Base-by-base conservation (phyloP, 2,113 vertebrate species). In the Vidua macroura region DNA sequence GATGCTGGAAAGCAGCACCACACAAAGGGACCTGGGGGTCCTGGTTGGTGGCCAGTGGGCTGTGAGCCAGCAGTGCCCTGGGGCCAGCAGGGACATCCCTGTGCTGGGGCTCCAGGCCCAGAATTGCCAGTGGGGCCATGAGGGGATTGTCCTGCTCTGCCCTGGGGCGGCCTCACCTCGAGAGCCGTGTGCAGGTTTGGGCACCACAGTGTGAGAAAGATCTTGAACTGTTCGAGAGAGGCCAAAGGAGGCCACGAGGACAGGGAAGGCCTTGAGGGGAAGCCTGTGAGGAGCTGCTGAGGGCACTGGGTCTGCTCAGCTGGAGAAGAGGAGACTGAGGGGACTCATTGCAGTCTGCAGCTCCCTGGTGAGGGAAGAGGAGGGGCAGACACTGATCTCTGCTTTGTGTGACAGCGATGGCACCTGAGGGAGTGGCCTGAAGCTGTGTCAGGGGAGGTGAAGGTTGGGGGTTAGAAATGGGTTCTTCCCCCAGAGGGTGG, bases 221-320 rank as follows among this genome's bases (percentile, higher is more conserved):
- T 0, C 3, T 19, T 0, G 9, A 37, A 23, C 15, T 14, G 5
- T 13, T 2, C 2, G 56, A 72, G 37, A 62, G 11, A 1, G 3
- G 11, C 21, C 48, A 52, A 17, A 83, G 56, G 67, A 83, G 44
- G 56, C 6, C 33, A 4, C 8, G 56, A 11, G 56, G 21, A 7
- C 9, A 11, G 27, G 0, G 48, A 16, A 48, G 68, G 48, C 27
- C 37, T 12, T 8, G 67, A 83, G 80, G 37, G 37, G 55, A 62
- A 16, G 46, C 37, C 37, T 35, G 16, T 24, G 46, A 83, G 56
- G 80, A 83, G 37, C 37, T 15, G 67, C 55, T 62, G 37, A 35
- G 56, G 80, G 31, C 67, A 16, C 25, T 62, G 23, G 56, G 25
- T 6, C 10, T 62, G 67, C 1, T 16, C 39, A 63, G 48, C 56